Evolutionary conservation across 2,113 vertebrate species (phyloP).

Genomic region (Jaculus jaculus): DNA sequence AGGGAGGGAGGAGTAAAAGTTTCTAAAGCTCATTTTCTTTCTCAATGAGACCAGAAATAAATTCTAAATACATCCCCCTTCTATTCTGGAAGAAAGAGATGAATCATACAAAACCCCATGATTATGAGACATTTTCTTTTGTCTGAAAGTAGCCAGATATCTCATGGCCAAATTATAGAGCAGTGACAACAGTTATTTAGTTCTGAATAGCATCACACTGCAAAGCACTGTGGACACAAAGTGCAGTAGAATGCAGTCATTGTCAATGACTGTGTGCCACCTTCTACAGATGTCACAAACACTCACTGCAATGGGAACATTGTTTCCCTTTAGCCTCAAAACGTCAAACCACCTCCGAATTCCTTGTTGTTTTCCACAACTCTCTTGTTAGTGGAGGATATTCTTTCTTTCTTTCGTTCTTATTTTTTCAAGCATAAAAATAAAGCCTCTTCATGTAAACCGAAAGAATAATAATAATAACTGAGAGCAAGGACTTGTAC

Average conservation of each 20-base stretch:
- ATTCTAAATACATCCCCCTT: slow-evolving; percentile 35
- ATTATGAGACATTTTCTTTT: slow-evolving; percentile 66
- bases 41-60: slow-evolving; percentile 32
- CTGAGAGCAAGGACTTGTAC: background rate
- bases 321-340: slow-evolving; percentile 82
- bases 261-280: slow-evolving; percentile 66
- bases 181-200: slow-evolving; percentile 67
- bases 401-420: background rate
- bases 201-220: slow-evolving; percentile 52
- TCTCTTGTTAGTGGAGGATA: slow-evolving; percentile 56
- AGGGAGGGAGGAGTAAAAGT: slow-evolving; percentile 26
- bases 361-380: background rate
- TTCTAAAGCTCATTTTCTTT: slow-evolving; percentile 56
- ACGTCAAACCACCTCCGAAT: slow-evolving; percentile 73
- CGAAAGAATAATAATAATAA: slow-evolving; percentile 39
- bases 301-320: slow-evolving; percentile 58
- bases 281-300: slow-evolving; percentile 70
- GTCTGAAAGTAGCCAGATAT: slow-evolving; percentile 67
- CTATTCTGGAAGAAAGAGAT: slow-evolving; percentile 36
- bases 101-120: slow-evolving; percentile 26
- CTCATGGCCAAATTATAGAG: slow-evolving; percentile 64
- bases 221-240: slow-evolving; percentile 60
- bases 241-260: slow-evolving; percentile 59
- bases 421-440: background rate
- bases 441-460: background rate